Evolutionary conservation across 1,140 invertebrate genomes (phyloP).

Genomic region (Ylistrum balloti): DNA sequence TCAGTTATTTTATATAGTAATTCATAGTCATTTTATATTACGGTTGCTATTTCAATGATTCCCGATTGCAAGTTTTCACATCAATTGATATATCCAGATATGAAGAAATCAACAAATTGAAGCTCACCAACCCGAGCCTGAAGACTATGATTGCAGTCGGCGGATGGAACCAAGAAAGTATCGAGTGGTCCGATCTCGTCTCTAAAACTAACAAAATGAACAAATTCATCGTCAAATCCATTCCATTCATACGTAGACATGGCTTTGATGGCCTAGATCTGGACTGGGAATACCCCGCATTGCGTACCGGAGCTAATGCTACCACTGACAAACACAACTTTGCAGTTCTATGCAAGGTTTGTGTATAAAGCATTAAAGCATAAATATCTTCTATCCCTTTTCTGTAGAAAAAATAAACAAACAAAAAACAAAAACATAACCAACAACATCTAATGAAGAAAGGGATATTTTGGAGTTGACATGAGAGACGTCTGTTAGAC

Average conservation of each 20-base stretch:
- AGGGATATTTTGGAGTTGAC: too few relatives aligned
- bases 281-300: conserved; percentile 97
- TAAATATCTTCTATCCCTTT: neutral
- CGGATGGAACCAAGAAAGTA: conserved; percentile 97
- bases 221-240: conserved; percentile 82
- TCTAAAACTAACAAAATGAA: conserved; percentile 62
- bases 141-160: conserved; percentile 97
- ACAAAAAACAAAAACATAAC: too few relatives aligned
- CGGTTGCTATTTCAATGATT: neutral
- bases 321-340: conserved; percentile 95
- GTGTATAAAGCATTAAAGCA: too few relatives aligned
- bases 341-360: conserved; percentile 91
- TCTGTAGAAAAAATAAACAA: too few relatives aligned
- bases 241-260: conserved; percentile 88
- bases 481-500: too few relatives aligned
- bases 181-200: conserved; percentile 83
- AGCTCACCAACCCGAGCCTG: conserved; percentile 95
- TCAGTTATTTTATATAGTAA: too few relatives aligned
- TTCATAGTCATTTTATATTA: neutral
- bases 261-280: conserved; percentile 97
- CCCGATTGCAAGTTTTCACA: too few relatives aligned
- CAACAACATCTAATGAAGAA: too few relatives aligned
- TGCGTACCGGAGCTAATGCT: conserved; percentile 91
- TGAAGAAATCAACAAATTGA: conserved; percentile 80
- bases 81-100: too few relatives aligned